Conservation (phyloP, 2,113 vertebrate genomes). For the Chinchilla lanigera region DNA sequence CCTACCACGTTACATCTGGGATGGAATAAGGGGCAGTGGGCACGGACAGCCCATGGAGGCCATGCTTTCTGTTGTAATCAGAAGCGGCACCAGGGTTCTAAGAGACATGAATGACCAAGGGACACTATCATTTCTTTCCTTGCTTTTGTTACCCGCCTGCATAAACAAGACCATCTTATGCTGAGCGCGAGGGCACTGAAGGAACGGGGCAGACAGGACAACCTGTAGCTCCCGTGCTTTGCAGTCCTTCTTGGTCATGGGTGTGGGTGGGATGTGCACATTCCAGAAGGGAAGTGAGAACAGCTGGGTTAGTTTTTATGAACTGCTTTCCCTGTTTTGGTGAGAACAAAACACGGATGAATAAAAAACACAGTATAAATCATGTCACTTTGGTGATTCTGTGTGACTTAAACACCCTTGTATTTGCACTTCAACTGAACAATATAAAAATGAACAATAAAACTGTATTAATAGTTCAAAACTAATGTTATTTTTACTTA, state of each 20-base stretch:
- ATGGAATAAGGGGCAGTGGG: not conserved
- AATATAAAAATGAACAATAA: not conserved
- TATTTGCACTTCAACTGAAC: not conserved
- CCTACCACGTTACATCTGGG: not conserved
- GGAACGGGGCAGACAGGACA: not conserved
- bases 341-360: not conserved
- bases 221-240: not conserved
- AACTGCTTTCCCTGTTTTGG: not conserved
- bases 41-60: not conserved
- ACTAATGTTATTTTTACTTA: not conserved
- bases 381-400: not conserved
- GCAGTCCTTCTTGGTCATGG: not conserved
- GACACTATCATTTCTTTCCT: not conserved
- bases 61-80: not conserved
- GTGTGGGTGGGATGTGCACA: not conserved
- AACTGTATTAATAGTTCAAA: not conserved
- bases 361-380: not conserved
- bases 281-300: not conserved
- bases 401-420: not conserved
- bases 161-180: not conserved
- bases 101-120: not conserved
- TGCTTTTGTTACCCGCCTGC: not conserved
- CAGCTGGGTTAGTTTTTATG: not conserved
- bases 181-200: not conserved
- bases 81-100: not conserved